Evolutionary conservation across 2,888 invertebrate species (phyloP), one percentile per base, ranked within the genome.

Genomic region (Eristalis tenax): DNA sequence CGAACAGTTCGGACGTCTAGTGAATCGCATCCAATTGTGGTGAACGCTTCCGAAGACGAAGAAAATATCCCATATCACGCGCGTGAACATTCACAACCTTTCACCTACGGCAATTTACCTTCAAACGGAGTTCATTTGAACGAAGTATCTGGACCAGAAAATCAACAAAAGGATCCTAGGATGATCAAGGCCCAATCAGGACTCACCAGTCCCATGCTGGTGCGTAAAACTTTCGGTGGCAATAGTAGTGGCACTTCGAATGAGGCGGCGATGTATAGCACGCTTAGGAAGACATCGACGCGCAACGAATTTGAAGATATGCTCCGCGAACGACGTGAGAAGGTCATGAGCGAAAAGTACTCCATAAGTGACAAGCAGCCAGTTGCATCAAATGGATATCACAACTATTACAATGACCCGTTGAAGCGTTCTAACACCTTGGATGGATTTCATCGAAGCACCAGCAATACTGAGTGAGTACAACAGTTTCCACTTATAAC

Each of bases 11-110:
- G 93, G 93, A 92, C 93, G 90, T 91, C 91, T 89, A 91, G 91
- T 89, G 92, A 91, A 89, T 65, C 79, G 57, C 71, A 87, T 76
- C 83, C 79, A 22, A 61, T 68, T 11, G 64, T 15, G 22, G 56
- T 22, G 3, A 75, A 59, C 64, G 83, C 81, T 43, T 89, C 89
- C 43, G 89, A 90, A 88, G 90, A 90, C 89, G 90, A 90, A 88
- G 94, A 94, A 89, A 95, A 95, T 92, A 97, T 97, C 92, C 98
- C 98, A 90, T 98, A 98, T 94, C 98, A 98, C 96, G 97, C 98
- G 91, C 95, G 98, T 91, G 96, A 97, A 90, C 97, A 97, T 93
- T 97, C 97, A 90, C 95, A 97, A 90, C 98, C 98, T 88, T 98
- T 98, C 94, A 97, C 97, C 80, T 98, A 98, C 95, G 97, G 97